These are phyloP conservation scores for Pseudorhiza aurosa DNA, from an alignment of 30 jellyfish, hydroid and myxozoan genomes.

Conservation along the genomic window DNA sequence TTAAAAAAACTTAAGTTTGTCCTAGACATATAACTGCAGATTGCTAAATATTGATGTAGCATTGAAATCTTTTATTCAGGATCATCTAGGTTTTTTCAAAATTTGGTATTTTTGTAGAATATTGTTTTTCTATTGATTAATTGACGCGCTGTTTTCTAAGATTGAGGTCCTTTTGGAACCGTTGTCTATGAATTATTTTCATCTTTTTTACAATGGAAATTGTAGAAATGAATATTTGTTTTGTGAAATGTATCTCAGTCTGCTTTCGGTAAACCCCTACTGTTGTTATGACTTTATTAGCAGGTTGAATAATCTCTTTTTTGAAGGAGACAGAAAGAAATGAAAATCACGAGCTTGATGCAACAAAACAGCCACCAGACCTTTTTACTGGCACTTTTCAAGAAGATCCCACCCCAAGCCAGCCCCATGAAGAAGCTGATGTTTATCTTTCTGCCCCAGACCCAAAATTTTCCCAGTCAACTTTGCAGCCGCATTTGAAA, in stretches of 20 bases:
- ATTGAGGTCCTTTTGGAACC: too few relatives aligned
- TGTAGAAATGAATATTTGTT: neutral
- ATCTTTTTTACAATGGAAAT: too few relatives aligned
- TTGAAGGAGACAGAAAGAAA: constrained; percentile 2
- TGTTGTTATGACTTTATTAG: too few relatives aligned
- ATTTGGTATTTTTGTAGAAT: too few relatives aligned
- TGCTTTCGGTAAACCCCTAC: neutral
- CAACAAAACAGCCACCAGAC: constrained; percentile 67
- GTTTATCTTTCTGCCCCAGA: constrained; percentile 55
- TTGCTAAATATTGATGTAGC: too few relatives aligned
- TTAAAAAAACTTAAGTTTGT: too few relatives aligned
- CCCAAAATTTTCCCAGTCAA: constrained; percentile 15
- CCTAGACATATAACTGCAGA: too few relatives aligned
- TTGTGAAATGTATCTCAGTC: neutral
- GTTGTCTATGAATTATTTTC: too few relatives aligned
- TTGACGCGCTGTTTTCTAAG: too few relatives aligned
- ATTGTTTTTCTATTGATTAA: too few relatives aligned
- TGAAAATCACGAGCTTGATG: constrained; percentile 32
- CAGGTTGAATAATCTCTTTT: neutral
- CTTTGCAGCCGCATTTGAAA: constrained; percentile 1
- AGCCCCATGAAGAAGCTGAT: constrained; percentile 38
- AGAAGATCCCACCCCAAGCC: constrained; percentile 38
- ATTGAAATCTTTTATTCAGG: too few relatives aligned
- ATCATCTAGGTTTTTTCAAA: too few relatives aligned
- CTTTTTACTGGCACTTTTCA: constrained; percentile 63